Evolutionary conservation across 2,797 vertebrate genomes (phyloP).

Genomic region (Lophotriccus pileatus): DNA sequence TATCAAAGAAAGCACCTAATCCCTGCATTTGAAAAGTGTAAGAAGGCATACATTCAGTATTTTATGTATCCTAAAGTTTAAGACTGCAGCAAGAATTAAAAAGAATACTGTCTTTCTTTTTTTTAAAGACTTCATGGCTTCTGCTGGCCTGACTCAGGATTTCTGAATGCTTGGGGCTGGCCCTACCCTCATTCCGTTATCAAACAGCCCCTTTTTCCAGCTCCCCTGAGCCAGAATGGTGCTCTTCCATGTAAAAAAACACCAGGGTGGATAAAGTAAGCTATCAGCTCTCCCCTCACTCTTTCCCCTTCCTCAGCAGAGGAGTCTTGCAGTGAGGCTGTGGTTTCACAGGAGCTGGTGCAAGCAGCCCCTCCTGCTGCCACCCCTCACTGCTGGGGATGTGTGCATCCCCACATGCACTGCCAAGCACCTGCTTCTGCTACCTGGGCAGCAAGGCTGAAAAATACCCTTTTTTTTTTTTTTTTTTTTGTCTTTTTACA

Average conservation of each 20-base stretch:
- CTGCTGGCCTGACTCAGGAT: not conserved
- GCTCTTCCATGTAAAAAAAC: not conserved
- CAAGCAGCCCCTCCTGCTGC: not conserved
- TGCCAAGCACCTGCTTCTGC: not conserved
- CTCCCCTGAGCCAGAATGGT: not conserved
- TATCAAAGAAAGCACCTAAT: not conserved
- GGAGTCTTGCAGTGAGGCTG: not conserved
- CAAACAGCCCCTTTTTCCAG: not conserved
- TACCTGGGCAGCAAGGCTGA: not conserved
- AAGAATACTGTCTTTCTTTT: not conserved
- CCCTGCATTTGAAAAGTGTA: not conserved
- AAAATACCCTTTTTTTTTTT: not conserved
- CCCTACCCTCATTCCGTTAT: not conserved
- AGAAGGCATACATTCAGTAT: not conserved
- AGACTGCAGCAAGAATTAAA: not conserved
- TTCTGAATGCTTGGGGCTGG: not conserved
- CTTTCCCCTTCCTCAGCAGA: not conserved
- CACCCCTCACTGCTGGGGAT: not conserved
- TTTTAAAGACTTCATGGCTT: not conserved
- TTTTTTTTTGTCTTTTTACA: accelerated
- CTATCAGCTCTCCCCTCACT: not conserved
- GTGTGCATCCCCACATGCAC: not conserved
- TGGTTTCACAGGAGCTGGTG: not conserved
- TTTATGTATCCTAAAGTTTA: not conserved
- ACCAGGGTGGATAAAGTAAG: not conserved